phyloP scores from a whole-genome alignment of 1,140 invertebrate genomes.

The Eumeta japonica region DNA sequence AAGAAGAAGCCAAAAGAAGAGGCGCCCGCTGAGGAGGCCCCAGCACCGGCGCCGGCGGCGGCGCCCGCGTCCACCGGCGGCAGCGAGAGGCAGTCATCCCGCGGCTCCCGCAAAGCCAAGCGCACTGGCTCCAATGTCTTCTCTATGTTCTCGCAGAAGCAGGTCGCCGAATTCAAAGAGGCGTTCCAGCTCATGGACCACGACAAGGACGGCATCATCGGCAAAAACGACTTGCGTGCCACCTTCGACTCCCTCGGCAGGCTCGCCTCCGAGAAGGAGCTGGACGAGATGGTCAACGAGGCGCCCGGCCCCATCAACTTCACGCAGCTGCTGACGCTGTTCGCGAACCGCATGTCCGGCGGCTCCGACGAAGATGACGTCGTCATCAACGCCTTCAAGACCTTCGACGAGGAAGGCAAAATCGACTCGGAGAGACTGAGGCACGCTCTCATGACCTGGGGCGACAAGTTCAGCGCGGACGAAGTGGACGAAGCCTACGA shows the following conservation, averaged over 20 bases:
- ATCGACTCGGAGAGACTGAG: slow-evolving; percentile 89
- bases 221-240: slow-evolving; percentile 91
- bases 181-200: slow-evolving; percentile 98
- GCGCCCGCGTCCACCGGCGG: slow-evolving; percentile 62
- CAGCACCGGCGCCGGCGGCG: slow-evolving; percentile 58
- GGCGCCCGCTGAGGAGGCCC: slow-evolving; percentile 62
- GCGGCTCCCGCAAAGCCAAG: slow-evolving; percentile 76
- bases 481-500: slow-evolving; percentile 95
- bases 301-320: slow-evolving; percentile 93
- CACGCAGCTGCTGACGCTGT: slow-evolving; percentile 89
- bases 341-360: slow-evolving; percentile 83
- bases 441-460: slow-evolving; percentile 92
- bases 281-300: slow-evolving; percentile 88
- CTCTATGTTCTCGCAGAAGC: slow-evolving; percentile 92
- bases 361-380: slow-evolving; percentile 90
- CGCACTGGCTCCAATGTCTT: slow-evolving; percentile 90
- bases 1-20: slow-evolving; percentile 78
- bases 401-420: slow-evolving; percentile 89
- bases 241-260: slow-evolving; percentile 94
- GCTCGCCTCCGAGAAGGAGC: slow-evolving; percentile 84
- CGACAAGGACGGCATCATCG: slow-evolving; percentile 97
- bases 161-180: slow-evolving; percentile 96
- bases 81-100: slow-evolving; percentile 56
- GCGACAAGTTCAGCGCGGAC: slow-evolving; percentile 91
- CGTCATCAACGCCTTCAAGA: slow-evolving; percentile 91